Conservation (phyloP, 2,888 invertebrate species). For the Drosophila lacicola region DNA sequence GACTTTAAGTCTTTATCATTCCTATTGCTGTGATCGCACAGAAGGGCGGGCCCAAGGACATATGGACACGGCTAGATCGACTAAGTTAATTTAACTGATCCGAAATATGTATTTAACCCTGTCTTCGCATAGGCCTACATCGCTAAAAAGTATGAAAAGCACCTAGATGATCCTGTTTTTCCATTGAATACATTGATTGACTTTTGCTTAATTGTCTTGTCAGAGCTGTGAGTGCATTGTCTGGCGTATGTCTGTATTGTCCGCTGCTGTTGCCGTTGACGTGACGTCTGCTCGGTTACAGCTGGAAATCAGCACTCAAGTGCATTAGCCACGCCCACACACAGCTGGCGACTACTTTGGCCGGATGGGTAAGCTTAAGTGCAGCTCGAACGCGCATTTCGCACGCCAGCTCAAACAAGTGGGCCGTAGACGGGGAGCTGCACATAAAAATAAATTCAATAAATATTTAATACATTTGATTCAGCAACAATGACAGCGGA, state of each 20-base stretch:
- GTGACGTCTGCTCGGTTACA: conserved; percentile 16
- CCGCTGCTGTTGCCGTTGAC: background rate
- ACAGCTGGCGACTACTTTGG: conserved; percentile 12
- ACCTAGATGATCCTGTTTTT: background rate
- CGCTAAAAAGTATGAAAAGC: background rate
- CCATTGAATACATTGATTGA: conserved; percentile 13
- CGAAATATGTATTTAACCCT: too few species aligned
- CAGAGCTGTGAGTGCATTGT: conserved; percentile 13
- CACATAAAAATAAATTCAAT: conserved; percentile 72
- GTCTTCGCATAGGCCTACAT: too few species aligned
- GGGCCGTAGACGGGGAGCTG: background rate
- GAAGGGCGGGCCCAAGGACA: too few species aligned
- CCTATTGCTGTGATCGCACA: too few species aligned
- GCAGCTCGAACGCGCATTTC: conserved; percentile 49
- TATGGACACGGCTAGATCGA: too few species aligned
- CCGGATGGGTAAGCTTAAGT: conserved; percentile 65
- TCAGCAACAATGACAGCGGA: conserved; percentile 59
- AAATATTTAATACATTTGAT: conserved; percentile 71
- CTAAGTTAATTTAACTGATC: too few species aligned
- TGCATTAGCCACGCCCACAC: conserved; percentile 37
- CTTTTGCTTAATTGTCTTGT: conserved; percentile 20
- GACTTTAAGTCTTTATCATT: too few species aligned
- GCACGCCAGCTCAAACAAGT: conserved; percentile 31
- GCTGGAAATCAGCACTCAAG: conserved; percentile 16
- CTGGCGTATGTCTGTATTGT: background rate